Base-by-base conservation (phyloP, 1,140 invertebrate species). In the Meloidogyne floridensis region DNA sequence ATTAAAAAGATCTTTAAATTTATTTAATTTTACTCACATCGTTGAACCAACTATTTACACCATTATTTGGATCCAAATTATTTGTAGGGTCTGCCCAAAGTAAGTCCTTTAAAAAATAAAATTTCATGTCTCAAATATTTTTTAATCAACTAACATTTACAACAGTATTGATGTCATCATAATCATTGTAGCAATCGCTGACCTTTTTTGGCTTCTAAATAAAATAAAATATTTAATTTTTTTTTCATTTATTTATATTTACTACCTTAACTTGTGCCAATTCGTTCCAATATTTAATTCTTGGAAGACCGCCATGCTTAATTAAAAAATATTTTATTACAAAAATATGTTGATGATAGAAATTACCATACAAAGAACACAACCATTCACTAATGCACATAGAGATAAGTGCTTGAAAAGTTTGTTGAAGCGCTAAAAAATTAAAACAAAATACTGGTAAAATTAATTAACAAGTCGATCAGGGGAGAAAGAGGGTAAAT, bases 61-160 rank as follows among this genome's bases (percentile, higher is more conserved):
- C 51, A 42, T 42, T 76, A 65, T 54, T 69, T 43, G 75, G 15
- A 51, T 77, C 11, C 2, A 69, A 20, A 77, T 77, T 77, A 69
- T 77, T 77, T 43, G 75, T 77, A 69, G 75, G 75, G 15, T 77
- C 75, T 8, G 75, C 75, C 75, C 75, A 77, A 9, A 77, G 75
- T n/a, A 77, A 69, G 51, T 77, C 75, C 32, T 42, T 42, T 54
- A 76, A 76, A 32, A 56, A 65, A n/a, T n/a, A 7, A n/a, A 65
- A n/a, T 65, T n/a, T 5, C n/a, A 65, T n/a, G 7, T 47, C 7
- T 47, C 7, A 47, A 65, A n/a, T 2, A 65, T n/a, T n/a, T n/a
- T n/a, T 4, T 7, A n/a, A 65, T n/a, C 7, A 65, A 47, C 47
- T 65, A 7, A 65, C 59, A 65, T 65, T 65, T 6, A 65, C 15